phyloP scores from a whole-genome alignment of 2,113 vertebrate genomes.

The Indicator maculatus region DNA sequence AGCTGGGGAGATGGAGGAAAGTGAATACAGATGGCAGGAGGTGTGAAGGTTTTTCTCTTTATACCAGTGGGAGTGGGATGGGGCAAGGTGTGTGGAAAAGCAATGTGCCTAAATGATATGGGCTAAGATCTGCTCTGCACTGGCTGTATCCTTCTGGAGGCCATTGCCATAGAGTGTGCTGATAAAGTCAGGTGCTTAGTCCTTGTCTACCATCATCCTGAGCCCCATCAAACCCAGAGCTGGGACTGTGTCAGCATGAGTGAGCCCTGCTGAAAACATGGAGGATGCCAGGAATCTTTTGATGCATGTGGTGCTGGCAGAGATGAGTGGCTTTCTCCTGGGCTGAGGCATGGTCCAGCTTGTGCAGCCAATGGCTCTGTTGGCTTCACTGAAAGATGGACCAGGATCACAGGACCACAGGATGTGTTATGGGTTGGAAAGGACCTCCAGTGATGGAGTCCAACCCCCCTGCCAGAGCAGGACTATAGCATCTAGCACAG shows the following conservation, averaged over 20 bases:
- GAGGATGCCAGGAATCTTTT: not conserved
- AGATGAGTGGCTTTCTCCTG: not conserved
- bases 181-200: not conserved
- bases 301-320: not conserved
- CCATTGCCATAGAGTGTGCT: not conserved
- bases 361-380: rapidly evolving
- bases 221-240: not conserved
- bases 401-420: no score
- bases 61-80: not conserved
- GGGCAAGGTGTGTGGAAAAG: not conserved
- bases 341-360: not conserved
- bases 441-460: no score
- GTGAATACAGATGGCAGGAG: conserved; percentile 14
- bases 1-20: not conserved
- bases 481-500: no score
- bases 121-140: not conserved
- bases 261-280: not conserved
- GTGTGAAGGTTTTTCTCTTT: not conserved
- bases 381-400: not conserved
- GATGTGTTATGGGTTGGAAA: no score
- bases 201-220: not conserved
- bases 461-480: no score
- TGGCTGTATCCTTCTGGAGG: not conserved
- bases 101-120: not conserved
- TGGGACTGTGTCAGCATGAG: not conserved